phyloP scores from a whole-genome alignment of 2,113 vertebrate species.

The Machaerirhynchus nigripectus region DNA sequence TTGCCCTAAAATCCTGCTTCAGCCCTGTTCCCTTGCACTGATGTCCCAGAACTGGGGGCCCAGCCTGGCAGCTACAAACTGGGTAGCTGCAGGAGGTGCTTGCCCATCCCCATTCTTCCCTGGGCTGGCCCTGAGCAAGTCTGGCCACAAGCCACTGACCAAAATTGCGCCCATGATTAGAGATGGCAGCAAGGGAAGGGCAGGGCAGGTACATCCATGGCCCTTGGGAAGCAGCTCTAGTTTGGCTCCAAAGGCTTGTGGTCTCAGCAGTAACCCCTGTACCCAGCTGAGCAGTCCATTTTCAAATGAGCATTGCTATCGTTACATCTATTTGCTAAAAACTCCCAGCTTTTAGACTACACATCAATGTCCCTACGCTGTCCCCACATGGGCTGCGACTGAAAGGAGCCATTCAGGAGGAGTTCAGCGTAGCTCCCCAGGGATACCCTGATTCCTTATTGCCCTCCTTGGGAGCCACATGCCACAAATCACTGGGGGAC shows the following conservation, averaged over 20 bases:
- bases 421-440: rapidly evolving
- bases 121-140: neutral
- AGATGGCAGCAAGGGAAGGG: neutral
- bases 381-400: neutral
- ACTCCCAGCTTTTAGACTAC: neutral
- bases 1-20: neutral
- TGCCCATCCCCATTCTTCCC: neutral
- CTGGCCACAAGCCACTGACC: neutral
- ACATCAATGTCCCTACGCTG: rapidly evolving
- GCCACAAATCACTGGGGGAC: neutral
- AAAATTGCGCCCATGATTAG: neutral
- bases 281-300: neutral
- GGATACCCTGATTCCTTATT: rapidly evolving
- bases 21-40: neutral
- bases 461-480: neutral
- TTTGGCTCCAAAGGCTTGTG: neutral
- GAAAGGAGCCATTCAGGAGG: neutral
- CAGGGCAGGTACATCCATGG: neutral
- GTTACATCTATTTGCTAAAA: neutral
- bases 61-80: neutral
- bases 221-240: neutral
- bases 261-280: neutral
- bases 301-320: neutral
- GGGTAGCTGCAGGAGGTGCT: neutral
- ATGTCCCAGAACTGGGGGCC: neutral